Percentiles rank a stretch among this genome's conserved stretches.
These are phyloP conservation scores for Alsophila aescularia DNA, from an alignment of 2,888 invertebrate genomes.

Conservation along the genomic window DNA sequence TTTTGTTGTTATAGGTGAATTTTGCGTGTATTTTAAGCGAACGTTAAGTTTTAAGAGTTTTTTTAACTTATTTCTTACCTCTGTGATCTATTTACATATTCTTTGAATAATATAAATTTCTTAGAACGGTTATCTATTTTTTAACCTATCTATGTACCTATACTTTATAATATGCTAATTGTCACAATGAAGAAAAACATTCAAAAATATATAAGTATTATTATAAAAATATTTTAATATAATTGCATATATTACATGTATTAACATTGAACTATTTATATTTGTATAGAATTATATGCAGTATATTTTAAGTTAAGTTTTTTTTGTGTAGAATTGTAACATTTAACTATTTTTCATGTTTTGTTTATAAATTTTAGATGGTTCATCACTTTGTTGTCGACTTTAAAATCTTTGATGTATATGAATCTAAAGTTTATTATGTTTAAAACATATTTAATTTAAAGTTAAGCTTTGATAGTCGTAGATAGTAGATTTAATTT, in stretches of 20 bases:
- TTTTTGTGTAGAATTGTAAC: background rate
- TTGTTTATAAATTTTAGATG: slow-evolving; percentile 12
- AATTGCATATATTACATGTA: no score
- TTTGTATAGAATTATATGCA: no score
- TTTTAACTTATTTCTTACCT: slow-evolving; percentile 9
- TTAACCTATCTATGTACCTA: no score
- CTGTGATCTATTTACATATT: slow-evolving; percentile 11
- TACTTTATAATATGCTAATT: no score
- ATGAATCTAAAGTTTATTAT: slow-evolving; percentile 14
- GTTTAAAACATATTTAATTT: slow-evolving; percentile 7
- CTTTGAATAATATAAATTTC: background rate
- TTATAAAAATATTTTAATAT: no score
- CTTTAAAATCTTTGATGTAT: slow-evolving; percentile 12
- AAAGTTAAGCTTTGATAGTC: background rate
- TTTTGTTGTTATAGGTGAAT: background rate
- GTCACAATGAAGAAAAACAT: no score
- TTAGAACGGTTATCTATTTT: background rate
- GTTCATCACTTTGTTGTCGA: slow-evolving; percentile 8
- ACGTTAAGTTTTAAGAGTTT: slow-evolving; percentile 12
- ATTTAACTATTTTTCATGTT: background rate
- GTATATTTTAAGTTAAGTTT: no score
- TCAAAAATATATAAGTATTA: no score
- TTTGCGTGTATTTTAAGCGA: slow-evolving; percentile 42
- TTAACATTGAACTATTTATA: no score
- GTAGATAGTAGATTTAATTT: no score